phyloP scores from a whole-genome alignment of 2,888 invertebrate species.

The Cheilosia urbana region DNA sequence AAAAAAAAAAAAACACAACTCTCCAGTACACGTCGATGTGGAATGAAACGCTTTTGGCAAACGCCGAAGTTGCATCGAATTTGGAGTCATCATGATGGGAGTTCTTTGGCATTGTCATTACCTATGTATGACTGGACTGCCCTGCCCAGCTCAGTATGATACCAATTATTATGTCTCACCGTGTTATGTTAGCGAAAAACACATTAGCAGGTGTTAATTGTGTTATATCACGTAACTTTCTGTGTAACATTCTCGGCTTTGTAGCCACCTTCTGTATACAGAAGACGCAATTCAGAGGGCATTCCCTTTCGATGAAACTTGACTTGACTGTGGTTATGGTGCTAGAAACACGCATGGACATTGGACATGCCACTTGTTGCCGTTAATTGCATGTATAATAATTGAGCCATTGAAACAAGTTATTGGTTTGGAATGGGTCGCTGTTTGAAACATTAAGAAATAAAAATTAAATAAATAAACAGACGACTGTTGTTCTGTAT shows the following conservation, averaged over 20 bases:
- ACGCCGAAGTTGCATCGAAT: neutral
- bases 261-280: neutral
- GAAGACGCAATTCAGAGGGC: neutral
- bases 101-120: neutral
- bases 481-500: neutral
- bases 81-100: neutral
- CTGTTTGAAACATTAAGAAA: too few species aligned
- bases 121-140: neutral
- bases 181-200: neutral
- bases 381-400: neutral
- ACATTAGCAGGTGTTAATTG: slow-evolving; percentile 15
- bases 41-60: too few species aligned
- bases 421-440: neutral
- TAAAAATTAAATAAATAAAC: neutral
- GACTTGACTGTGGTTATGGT: neutral
- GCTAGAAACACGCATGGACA: too few species aligned
- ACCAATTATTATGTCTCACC: neutral
- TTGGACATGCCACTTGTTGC: neutral
- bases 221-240: slow-evolving; percentile 19
- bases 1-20: neutral
- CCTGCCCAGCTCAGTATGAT: neutral
- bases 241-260: neutral
- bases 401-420: slow-evolving; percentile 13
- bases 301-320: neutral
- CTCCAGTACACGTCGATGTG: neutral